Evolutionary conservation across 30 jellyfish, hydroid and myxozoan species (phyloP).

Genomic region (Pelagia noctiluca): DNA sequence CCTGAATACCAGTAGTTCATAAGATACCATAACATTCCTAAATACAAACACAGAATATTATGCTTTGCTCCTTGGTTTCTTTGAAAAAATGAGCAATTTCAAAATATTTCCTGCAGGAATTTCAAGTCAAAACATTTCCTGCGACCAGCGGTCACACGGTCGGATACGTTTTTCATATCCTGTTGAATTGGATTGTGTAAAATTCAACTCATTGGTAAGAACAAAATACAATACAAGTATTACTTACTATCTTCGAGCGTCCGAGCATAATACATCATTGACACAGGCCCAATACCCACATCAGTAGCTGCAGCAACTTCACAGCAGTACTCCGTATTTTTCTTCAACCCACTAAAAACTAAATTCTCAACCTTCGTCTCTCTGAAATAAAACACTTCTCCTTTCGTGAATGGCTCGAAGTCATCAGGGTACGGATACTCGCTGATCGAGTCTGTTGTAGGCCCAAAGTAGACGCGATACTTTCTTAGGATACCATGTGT

Average conservation of each 20-base stretch:
- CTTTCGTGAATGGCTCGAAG: background rate
- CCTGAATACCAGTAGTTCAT: no score
- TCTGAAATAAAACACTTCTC: background rate
- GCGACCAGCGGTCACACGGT: no score
- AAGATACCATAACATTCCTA: no score
- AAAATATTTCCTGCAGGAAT: no score
- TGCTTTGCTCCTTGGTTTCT: no score
- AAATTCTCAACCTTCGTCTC: background rate
- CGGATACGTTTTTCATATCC: no score
- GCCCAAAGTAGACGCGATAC: conserved; percentile 42
- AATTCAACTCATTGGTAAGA: no score
- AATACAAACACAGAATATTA: no score
- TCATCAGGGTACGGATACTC: background rate
- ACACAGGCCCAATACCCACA: conserved; percentile 57
- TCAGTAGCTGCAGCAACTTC: conserved; percentile 35
- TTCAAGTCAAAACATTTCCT: no score
- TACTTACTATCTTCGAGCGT: conserved; percentile 59
- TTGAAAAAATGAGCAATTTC: no score
- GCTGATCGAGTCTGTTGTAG: background rate
- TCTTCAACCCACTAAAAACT: conserved; percentile 19
- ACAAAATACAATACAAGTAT: background rate
- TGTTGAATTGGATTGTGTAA: no score
- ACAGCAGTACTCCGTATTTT: conserved; percentile 50
- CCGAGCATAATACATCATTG: background rate
- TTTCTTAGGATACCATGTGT: conserved; percentile 38